Evolutionary conservation across 2,797 vertebrate species (phyloP), one percentile per base, ranked within the genome.

Genomic region (Siniperca undulata): DNA sequence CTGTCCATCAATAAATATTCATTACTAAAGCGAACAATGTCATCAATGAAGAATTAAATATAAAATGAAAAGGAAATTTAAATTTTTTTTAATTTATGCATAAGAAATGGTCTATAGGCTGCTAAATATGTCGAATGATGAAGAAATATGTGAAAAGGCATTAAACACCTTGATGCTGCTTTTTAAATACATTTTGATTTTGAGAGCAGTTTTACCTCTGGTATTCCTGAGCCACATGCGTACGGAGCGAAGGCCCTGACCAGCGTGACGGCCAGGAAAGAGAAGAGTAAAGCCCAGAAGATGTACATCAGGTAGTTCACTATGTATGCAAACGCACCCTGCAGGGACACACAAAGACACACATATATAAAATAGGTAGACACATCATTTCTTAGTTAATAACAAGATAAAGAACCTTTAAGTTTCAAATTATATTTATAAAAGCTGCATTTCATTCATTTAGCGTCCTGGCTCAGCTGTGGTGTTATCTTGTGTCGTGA

Each of bases 201-300:
- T 0, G 17, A 44, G 62, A 2, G 50, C 16, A 40, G 59, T 5
- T 83, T 89, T 86, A 99, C 98, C 97, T 99, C 98, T 19, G 98
- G 98, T 83, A 99, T 99, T 80, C 98, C 98, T 0, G 98, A 99
- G 74, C 98, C 98, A 4, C 98, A 99, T 11, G 98, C 98, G 0
- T 99, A 99, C 0, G 98, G 98, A 17, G 98, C 98, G 80, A 99
- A 99, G 19, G 97, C 96, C 73, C 97, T 92, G 85, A 99, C 98
- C 27, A 99, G 96, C 4, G 92, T 89, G 40, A 99, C 98, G 0
- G 98, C 97, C 78, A 99, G 95, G 64, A 99, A 96, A 7, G 98
- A 94, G 92, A 99, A 99, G 2, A 98, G 81, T 73, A 99, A 90
- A 17, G 98, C 98, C 98, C 97, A 99, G 68, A 95, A 71, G 30